A percentile compares a stretch with the other conserved stretches of the same genome.
phyloP scores from a whole-genome alignment of 2,113 vertebrate genomes.

The Furnarius figulus region DNA sequence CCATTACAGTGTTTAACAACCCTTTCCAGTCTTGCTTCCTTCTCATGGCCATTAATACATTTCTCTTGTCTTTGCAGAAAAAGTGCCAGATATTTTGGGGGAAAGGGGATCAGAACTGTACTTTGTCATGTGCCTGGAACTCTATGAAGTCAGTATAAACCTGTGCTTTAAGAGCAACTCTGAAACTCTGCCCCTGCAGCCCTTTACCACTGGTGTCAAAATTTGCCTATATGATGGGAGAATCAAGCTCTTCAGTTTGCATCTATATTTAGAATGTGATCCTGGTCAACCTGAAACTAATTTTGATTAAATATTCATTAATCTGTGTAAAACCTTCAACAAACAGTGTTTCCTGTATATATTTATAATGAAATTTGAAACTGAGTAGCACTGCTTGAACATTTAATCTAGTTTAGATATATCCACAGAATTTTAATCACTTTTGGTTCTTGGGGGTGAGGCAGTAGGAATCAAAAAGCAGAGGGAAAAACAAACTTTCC shows the following conservation, averaged over 20 bases:
- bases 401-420: neutral
- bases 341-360: neutral
- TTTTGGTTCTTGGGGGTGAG: neutral
- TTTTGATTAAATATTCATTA: conserved; percentile 11
- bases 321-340: conserved; percentile 4
- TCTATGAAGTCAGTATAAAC: neutral
- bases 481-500: neutral
- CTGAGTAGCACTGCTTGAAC: neutral
- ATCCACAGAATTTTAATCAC: neutral
- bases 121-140: neutral
- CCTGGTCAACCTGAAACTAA: neutral
- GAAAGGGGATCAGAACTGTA: neutral
- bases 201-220: neutral
- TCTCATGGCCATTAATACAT: neutral
- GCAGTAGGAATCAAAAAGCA: neutral
- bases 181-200: neutral
- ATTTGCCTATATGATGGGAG: neutral
- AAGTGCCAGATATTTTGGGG: neutral
- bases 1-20: neutral
- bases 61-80: neutral
- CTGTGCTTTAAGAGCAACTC: neutral
- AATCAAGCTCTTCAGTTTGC: neutral
- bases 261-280: neutral
- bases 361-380: neutral
- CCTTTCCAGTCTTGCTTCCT: neutral